Evolutionary conservation across 2,888 invertebrate genomes (phyloP).

Genomic region (Xestia rhomboidea): DNA sequence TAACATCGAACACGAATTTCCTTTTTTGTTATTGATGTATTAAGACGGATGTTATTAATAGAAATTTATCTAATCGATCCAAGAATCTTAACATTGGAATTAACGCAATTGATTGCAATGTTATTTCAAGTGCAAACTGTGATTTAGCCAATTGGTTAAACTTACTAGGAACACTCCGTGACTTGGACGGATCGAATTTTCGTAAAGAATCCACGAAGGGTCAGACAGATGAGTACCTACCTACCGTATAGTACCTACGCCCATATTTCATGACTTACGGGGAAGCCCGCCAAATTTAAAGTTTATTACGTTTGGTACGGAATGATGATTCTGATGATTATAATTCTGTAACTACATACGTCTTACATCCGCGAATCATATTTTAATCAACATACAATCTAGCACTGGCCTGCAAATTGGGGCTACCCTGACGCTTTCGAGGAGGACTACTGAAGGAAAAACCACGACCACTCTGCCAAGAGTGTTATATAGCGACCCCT

Average conservation of each 20-base stretch:
- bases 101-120: background rate
- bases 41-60: slow-evolving; percentile 9
- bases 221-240: background rate
- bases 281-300: too few relatives aligned
- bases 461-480: too few relatives aligned
- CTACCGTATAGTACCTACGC: background rate
- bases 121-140: slow-evolving; percentile 11
- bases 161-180: background rate
- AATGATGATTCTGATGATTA: too few relatives aligned
- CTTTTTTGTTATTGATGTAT: slow-evolving; percentile 27
- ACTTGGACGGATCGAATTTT: background rate
- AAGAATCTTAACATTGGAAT: slow-evolving; percentile 12
- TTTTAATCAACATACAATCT: too few relatives aligned
- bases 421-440: too few relatives aligned
- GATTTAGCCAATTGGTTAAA: background rate
- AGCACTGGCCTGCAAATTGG: too few relatives aligned
- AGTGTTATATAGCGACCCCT: too few relatives aligned
- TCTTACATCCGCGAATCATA: too few relatives aligned
- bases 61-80: slow-evolving; percentile 42
- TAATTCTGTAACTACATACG: too few relatives aligned
- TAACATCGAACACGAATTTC: slow-evolving; percentile 39
- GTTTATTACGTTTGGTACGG: too few relatives aligned
- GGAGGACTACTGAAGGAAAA: too few relatives aligned
- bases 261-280: background rate
- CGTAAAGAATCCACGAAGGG: background rate